Conservation (phyloP, 2,888 invertebrate species). For the Agrochola lychnidis region DNA sequence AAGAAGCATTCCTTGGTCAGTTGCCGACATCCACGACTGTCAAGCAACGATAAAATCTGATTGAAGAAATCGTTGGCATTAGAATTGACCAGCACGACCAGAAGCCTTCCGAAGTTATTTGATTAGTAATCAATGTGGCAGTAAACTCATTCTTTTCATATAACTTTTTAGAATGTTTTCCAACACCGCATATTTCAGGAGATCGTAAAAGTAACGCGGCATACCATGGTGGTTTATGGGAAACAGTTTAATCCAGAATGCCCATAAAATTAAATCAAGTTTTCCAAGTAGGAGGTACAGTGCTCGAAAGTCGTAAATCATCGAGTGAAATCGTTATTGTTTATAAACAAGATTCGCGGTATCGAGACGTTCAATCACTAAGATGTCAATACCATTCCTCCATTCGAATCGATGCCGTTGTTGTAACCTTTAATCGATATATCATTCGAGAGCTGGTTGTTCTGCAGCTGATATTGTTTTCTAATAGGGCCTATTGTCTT, state of each 20-base stretch:
- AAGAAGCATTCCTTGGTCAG: conserved; percentile 72
- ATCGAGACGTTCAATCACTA: conserved; percentile 73
- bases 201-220: conserved; percentile 52
- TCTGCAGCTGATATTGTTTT: conserved; percentile 76
- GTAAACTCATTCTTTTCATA: conserved; percentile 48
- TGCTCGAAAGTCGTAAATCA: conserved; percentile 48
- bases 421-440: conserved; percentile 65
- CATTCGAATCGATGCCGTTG: conserved; percentile 66
- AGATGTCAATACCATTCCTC: conserved; percentile 71
- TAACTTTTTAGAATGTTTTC: conserved; percentile 32
- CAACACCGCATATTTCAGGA: conserved; percentile 46
- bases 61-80: conserved; percentile 74
- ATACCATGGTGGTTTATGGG: conserved; percentile 44
- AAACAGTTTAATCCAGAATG: conserved; percentile 48
- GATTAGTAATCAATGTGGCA: conserved; percentile 58
- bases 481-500: conserved; percentile 72
- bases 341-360: conserved; percentile 54
- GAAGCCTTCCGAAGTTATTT: conserved; percentile 61
- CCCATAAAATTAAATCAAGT: conserved; percentile 57
- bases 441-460: conserved; percentile 71
- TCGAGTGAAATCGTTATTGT: conserved; percentile 55
- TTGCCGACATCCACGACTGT: conserved; percentile 72
- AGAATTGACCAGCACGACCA: conserved; percentile 63
- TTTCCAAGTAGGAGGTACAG: conserved; percentile 30
- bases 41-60: conserved; percentile 79